Percentiles rank a stretch among this genome's conserved stretches.
Evolutionary conservation across 2,888 invertebrate genomes (phyloP).

Genomic region (Diarsia brunnea): DNA sequence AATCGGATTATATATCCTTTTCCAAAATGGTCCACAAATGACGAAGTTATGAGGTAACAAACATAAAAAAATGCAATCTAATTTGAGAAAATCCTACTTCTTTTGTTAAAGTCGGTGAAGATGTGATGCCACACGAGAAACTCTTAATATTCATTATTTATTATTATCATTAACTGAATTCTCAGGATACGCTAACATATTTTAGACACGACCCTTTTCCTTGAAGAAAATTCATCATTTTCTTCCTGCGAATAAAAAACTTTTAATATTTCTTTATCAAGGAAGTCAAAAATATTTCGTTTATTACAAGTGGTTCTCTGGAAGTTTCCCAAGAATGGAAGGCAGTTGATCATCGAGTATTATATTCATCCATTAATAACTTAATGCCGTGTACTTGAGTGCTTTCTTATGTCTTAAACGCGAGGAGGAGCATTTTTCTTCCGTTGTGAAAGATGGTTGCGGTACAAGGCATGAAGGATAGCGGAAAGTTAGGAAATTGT

Average conservation of each 20-base stretch:
- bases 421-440: slow-evolving; percentile 74
- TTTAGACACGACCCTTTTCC: background rate
- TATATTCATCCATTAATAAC: slow-evolving; percentile 81
- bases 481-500: slow-evolving; percentile 5
- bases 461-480: slow-evolving; percentile 49
- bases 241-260: background rate
- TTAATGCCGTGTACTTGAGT: slow-evolving; percentile 77
- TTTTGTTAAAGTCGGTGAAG: background rate
- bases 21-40: too few species aligned
- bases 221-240: background rate
- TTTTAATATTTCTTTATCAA: slow-evolving; percentile 17
- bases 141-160: background rate
- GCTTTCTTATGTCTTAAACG: slow-evolving; percentile 81
- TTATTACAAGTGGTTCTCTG: slow-evolving; percentile 42
- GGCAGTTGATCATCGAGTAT: slow-evolving; percentile 75
- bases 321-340: slow-evolving; percentile 61
- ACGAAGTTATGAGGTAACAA: too few species aligned
- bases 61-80: too few species aligned
- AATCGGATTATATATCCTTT: too few species aligned
- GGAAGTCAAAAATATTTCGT: slow-evolving; percentile 37
- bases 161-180: background rate
- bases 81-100: too few species aligned
- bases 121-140: background rate
- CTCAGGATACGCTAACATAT: background rate
- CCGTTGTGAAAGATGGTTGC: slow-evolving; percentile 56